Base-by-base conservation (phyloP, 2,113 vertebrate species). In the Pluvialis apricaria region DNA sequence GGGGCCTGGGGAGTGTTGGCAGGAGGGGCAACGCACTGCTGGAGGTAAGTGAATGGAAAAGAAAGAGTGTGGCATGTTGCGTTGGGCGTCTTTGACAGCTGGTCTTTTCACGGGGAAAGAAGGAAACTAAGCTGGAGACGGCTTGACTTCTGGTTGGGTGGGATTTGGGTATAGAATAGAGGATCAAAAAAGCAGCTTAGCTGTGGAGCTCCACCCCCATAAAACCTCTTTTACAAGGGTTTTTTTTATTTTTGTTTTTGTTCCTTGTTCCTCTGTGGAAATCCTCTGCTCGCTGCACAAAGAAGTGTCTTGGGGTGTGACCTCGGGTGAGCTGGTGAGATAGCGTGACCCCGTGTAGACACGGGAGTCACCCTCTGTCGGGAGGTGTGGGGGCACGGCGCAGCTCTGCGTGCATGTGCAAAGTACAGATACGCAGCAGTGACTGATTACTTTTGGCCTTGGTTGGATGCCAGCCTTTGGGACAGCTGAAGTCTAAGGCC, bases 271-370 rank as follows among this genome's bases (percentile, higher is more conserved):
- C 49, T 88, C 36, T 57, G 12, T 80, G 79, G 54, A 60, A 86
- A 58, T 64, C 6, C 9, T 60, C 29, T 52, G 47, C 38, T 80
- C 0, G 0, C 32, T 64, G 57, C 29, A 52, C 51, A 64, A 49
- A 71, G 54, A 51, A 1, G 0, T 42, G 12, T 19, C 19, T n/a
- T n/a, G 21, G 10, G 5, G 5, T n/a, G 6, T 72, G 47, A 29
- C 52, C 54, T 47, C 15, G 21, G 44, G 15, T 31, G 49, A 6
- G 86, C 49, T 78, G 58, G 42, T 75, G 83, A 15, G 15, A 4
- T 13, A 40, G 32, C 40, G 45, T 29, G n/a, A 36, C 26, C 49
- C 29, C 3, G 0, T 10, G 26, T 29, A 29, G n/a, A 3, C 10
- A 10, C 13, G 38, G 28, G 13, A 82, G 16, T 60, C 14, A 7